Evolutionary conservation across 2,797 vertebrate genomes (phyloP), one percentile per base, ranked within the genome.

Genomic region (Melanogrammus aeglefinus): DNA sequence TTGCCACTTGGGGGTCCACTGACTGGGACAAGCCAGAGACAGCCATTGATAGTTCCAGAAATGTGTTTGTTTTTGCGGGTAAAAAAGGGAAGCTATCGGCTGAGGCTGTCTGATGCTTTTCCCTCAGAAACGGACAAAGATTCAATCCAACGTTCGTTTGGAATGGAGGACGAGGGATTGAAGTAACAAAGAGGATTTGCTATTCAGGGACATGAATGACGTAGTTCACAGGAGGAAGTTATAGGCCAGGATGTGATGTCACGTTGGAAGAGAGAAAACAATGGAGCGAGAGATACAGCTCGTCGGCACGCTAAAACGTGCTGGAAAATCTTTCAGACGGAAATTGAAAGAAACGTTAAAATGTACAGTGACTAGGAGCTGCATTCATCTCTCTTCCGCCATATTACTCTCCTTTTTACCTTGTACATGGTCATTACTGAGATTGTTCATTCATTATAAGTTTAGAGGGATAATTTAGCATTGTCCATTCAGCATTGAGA

Each of bases 21-120:
- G 83, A 88, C 74, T 78, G 86, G 85, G 88, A 94, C 88, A 93
- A 91, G 90, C 81, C 87, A 91, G 85, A 90, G 91, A 93, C 93
- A 93, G 88, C 90, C 78, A 84, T 86, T 87, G 89, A 93, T 91
- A 88, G 89, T 90, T 87, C 89, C 86, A 73, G 76, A 76, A 91
- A 91, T 90, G 78, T 47, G 44, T 44, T 75, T 9, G 44, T 44
- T 75, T 9, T 70, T 85, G 14, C 1, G 35, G 73, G 76, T 82
- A 81, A 86, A 72, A 81, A 78, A 83, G 71, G 72, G 80, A 87
- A 87, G 78, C 86, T 83, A 92, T 92, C 83, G 90, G 31, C 31
- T 85, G 89, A 77, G 85, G 76, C 91, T 92, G 91, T 91, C 92
- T 91, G 83, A 86, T 83, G 87, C 90, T 91, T 91, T 89, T 90